Evolutionary conservation across 2,113 vertebrate species (phyloP), one percentile per base, ranked within the genome.

Genomic region (Gnathonemus longibarbis): DNA sequence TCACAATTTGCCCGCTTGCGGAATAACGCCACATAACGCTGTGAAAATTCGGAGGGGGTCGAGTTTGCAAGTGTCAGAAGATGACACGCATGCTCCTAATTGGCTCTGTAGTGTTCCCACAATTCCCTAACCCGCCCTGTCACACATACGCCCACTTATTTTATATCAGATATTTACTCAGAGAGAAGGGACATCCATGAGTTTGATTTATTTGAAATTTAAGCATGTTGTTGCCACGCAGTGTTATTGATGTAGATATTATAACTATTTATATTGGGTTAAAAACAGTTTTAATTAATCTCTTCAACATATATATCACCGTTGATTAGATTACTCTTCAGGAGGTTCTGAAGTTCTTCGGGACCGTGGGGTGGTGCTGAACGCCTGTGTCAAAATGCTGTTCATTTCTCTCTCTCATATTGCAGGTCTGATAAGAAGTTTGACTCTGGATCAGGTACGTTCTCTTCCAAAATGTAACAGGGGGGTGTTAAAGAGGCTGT

Each of bases 371-470:
- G 27, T 74, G 31, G 39, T 45, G 42, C 42, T 45, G 45, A 31
- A 39, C 0, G 15, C 27, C 27, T 58, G 4, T 56, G 52, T 53
- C 39, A 86, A 15, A 50, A 11, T 35, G 84, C 13, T 31, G 49
- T 19, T 87, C 35, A 84, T 74, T 90, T 42, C 4, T 31, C 10
- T 86, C 53, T 45, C 24, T 45, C n/a, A 46, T 89, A 92, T 97
- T 96, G 21, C 92, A 99, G 98, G 94, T 99, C 98, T 83, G 96
- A 95, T 94, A 97, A 96, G 85, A 99, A 99, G 95, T 99, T 98
- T 96, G 98, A 99, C 96, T 99, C 98, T 1, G 97, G 97, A 92
- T 99, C 98, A 96, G 98, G 98, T 99, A 96, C 94, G 97, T 96
- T 86, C 27, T 46, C 7, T 49, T 77, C 0, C 7, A 17, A 27